A percentile compares a stretch with the other conserved stretches of the same genome.
These are phyloP conservation scores for Polydrusus cervinus DNA, from an alignment of 2,888 invertebrate genomes.

Conservation along the genomic window DNA sequence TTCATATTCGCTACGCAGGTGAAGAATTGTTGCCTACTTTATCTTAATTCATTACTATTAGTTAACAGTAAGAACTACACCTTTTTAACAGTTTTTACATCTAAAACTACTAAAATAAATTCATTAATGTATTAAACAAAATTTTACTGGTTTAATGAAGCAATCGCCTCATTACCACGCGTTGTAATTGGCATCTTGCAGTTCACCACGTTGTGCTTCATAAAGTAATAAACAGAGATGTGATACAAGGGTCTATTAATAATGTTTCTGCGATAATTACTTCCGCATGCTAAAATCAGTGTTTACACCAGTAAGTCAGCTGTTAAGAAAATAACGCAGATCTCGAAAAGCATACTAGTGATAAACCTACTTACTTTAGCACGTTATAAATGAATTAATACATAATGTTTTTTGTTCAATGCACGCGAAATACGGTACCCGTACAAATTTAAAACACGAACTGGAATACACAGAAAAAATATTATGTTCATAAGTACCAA, in stretches of 20 bases:
- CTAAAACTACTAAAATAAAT: conserved; percentile 6
- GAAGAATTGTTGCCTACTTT: no score
- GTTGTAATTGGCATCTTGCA: conserved; percentile 40
- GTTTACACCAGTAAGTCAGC: conserved; percentile 43
- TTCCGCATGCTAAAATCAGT: conserved; percentile 46
- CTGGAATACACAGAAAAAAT: no score
- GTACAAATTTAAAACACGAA: neutral
- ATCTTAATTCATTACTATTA: no score
- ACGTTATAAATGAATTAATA: neutral
- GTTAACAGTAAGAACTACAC: no score
- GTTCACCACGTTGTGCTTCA: conserved; percentile 35
- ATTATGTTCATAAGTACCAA: no score
- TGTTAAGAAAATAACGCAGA: conserved; percentile 44
- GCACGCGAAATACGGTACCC: neutral
- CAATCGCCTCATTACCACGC: conserved; percentile 46
- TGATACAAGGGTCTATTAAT: conserved; percentile 47
- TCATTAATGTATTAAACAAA: conserved; percentile 7
- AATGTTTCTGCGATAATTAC: conserved; percentile 48
- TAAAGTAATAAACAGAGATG: conserved; percentile 43
- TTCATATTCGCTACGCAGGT: no score
- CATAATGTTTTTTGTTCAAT: neutral
- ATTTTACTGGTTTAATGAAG: conserved; percentile 36
- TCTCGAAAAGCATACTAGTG: conserved; percentile 13
- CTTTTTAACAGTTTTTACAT: neutral
- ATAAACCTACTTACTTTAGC: neutral